Evolutionary conservation across 2,888 invertebrate genomes (phyloP).

Genomic region (Orthosia gothica): DNA sequence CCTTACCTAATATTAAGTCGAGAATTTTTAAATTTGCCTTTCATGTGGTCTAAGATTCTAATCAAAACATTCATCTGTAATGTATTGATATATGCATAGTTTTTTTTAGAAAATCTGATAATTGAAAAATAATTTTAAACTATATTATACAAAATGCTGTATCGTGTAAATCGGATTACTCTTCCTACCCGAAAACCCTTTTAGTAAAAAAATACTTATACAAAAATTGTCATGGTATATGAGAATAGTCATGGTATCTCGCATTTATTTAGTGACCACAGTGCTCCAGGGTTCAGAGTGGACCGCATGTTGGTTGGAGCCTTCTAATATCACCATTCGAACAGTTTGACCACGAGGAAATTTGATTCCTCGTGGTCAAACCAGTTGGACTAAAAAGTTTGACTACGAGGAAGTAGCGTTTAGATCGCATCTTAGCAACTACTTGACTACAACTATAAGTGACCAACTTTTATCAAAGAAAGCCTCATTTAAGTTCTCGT

Average conservation of each 20-base stretch:
- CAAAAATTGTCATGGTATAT: background rate
- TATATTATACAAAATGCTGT: background rate
- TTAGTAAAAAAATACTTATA: background rate
- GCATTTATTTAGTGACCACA: background rate
- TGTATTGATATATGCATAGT: background rate
- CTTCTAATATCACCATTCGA: too few relatives aligned
- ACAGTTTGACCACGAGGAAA: too few relatives aligned
- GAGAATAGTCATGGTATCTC: too few relatives aligned
- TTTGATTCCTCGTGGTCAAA: too few relatives aligned
- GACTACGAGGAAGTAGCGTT: too few relatives aligned
- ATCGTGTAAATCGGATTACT: background rate
- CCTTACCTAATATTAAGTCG: slow-evolving; percentile 7
- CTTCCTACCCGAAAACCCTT: background rate
- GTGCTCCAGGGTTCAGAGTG: background rate
- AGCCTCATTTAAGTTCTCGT: background rate
- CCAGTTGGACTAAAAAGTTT: too few relatives aligned
- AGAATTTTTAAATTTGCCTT: slow-evolving; percentile 21
- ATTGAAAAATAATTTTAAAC: background rate
- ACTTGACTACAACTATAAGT: background rate
- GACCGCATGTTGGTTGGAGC: background rate
- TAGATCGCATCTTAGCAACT: background rate
- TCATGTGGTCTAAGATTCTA: background rate
- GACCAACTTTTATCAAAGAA: background rate
- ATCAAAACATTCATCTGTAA: background rate
- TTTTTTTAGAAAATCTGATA: background rate